Evolutionary conservation across 1,140 invertebrate genomes (phyloP), one percentile per base, ranked within the genome.

Genomic region (Drosophila asahinai): DNA sequence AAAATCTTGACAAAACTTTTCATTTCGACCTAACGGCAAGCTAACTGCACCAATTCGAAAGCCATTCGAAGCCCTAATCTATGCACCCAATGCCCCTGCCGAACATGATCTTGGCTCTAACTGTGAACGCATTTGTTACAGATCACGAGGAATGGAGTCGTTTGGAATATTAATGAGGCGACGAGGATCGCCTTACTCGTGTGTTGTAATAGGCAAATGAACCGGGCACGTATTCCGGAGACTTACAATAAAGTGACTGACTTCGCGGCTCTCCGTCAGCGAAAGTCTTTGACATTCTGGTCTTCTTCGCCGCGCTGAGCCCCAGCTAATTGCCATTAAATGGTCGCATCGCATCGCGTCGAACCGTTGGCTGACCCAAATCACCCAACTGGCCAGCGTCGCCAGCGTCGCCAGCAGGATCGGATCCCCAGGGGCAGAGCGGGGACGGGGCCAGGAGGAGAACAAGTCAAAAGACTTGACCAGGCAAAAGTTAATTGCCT

Each of bases 151-250:
- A 86, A 78, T 57, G 54, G 54, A 36, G 33, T 66, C 65, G 25
- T 76, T 62, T 48, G 61, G 86, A 82, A 90, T 89, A 90, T 78
- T 70, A 86, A 89, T 86, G 74, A 89, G 83, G 58, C 57, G 11
- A 42, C 12, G 17, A 27, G 65, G 58, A 57, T 57, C 19, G 54
- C 36, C 40, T 40, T 42, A 38, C 19, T 22, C 51, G 25, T 38
- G 71, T 75, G 63, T 38, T 22, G 30, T 51, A 66, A 87, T 55
- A 80, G 61, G 42, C 43, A 59, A 70, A 49, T 66, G 63, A 72
- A 63, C 66, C 48, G 48, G 36, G 64, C 83, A 89, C 84, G 83
- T 81, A 80, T 70, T 33, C 19, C 68, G 70, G 51, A 54, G 65
- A 87, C 89, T 89, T 87, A 73, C 89, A 38, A 38, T 5, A 36